Evolutionary conservation across 2,797 vertebrate genomes (phyloP).

Genomic region (Odontamblyopus rebecca): DNA sequence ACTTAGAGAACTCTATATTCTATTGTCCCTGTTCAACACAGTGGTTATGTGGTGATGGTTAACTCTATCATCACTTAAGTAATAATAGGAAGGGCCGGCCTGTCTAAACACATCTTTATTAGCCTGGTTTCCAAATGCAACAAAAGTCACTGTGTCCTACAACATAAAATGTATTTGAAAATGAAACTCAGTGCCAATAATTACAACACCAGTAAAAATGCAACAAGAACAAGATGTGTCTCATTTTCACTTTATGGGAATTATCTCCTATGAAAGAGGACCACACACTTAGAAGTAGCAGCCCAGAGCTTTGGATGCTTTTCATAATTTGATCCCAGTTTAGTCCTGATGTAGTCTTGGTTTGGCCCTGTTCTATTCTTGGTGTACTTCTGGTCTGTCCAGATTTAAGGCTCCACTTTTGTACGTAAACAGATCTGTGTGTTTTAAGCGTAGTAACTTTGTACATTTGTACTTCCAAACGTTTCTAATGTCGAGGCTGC

Average conservation of each 20-base stretch:
- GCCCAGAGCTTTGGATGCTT: neutral
- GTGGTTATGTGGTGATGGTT: neutral
- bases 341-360: neutral
- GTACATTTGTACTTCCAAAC: too few relatives aligned
- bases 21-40: neutral
- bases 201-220: neutral
- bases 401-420: too few relatives aligned
- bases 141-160: constrained; percentile 3
- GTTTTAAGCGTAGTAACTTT: too few relatives aligned
- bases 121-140: neutral
- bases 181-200: neutral
- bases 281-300: constrained; percentile 1
- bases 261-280: constrained; percentile 2
- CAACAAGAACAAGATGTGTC: constrained; percentile 3
- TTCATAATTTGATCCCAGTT: neutral
- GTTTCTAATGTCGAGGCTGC: too few relatives aligned
- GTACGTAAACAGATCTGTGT: too few relatives aligned
- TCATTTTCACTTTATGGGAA: neutral
- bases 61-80: neutral
- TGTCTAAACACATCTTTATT: constrained; percentile 5
- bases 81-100: constrained; percentile 2
- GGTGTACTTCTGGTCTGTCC: too few relatives aligned
- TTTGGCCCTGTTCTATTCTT: neutral
- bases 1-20: neutral
- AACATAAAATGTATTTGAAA: constrained; percentile 1